Base-by-base conservation (phyloP, 1,140 invertebrate species). In the Drosophila pruinosa region DNA sequence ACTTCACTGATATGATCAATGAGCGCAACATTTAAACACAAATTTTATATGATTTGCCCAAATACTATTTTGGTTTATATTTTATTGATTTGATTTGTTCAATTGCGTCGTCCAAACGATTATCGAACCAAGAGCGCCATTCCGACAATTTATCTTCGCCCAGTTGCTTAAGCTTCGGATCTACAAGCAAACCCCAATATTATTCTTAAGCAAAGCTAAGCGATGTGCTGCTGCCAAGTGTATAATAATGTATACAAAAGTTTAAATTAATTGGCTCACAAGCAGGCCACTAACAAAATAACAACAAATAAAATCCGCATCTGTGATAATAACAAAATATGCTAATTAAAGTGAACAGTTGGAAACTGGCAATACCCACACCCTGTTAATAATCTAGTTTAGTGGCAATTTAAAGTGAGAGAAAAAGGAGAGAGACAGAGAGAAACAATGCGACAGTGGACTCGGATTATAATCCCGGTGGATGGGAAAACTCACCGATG, bases 21-120 rank as follows among this genome's bases (percentile, higher is more conserved):
- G 4, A 4, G 50, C 59, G 50, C 50, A 10, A 31, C 39, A 8
- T 48, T 48, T 1, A 12, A 64, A 24, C 14, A n/a, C n/a, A n/a
- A n/a, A n/a, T n/a, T n/a, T n/a, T n/a, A n/a, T n/a, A n/a, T n/a
- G n/a, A n/a, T n/a, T n/a, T n/a, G n/a, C n/a, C 5, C 10, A 1
- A 7, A 15, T 45, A 28, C 21, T 45, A 19, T 36, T 47, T 15
- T 48, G 10, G 38, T 68, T 68, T 62, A 62, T 53, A 50, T 47
- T 69, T 62, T 69, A 69, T 47, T 63, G 48, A 69, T 61, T 63
- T 69, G 62, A 69, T 54, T 69, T 68, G 64, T 76, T 95, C 94
- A 61, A 97, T 95, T 8, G 97, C 96, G 92, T 96, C 94, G 85
- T 97, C 96, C 81, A 97, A 93, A 75, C 96, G 93, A 89, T 94